These are phyloP conservation scores for Brenthis hecate DNA, from an alignment of 2,888 invertebrate genomes.

Conservation along the genomic window DNA sequence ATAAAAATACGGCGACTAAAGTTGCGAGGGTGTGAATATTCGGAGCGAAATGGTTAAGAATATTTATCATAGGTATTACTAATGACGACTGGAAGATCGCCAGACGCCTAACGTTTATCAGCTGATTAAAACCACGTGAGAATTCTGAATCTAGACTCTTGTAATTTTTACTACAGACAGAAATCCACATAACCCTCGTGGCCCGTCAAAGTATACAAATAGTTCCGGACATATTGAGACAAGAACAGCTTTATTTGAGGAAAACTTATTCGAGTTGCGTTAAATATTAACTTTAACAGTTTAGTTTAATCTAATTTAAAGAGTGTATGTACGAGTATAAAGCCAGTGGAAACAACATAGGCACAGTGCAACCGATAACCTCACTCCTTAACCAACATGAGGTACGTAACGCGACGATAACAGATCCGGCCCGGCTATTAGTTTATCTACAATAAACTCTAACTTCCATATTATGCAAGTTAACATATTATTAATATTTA, in stretches of 20 bases:
- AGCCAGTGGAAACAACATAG: slow-evolving; percentile 25
- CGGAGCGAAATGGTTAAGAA: slow-evolving; percentile 27
- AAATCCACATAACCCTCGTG: slow-evolving; percentile 9
- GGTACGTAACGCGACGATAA: slow-evolving; percentile 38
- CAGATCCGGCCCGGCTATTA: slow-evolving; percentile 29
- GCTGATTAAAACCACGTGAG: slow-evolving; percentile 62
- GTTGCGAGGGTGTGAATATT: slow-evolving; percentile 29
- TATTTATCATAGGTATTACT: slow-evolving; percentile 39
- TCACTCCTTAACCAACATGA: slow-evolving; percentile 33
- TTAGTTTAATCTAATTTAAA: slow-evolving; percentile 31
- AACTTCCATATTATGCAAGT: slow-evolving; percentile 26
- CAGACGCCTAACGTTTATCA: slow-evolving; percentile 53
- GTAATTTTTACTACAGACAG: slow-evolving; percentile 38
- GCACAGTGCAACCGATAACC: slow-evolving; percentile 37
- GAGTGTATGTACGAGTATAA: slow-evolving; percentile 28
- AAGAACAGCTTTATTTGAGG: slow-evolving; percentile 24
- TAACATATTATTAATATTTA: slow-evolving; percentile 28
- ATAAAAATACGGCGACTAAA: slow-evolving; percentile 1
- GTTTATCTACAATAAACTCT: slow-evolving; percentile 35
- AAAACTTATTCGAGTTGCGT: slow-evolving; percentile 18
- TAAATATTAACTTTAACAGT: no score
- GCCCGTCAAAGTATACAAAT: slow-evolving; percentile 21
- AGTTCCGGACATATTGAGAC: slow-evolving; percentile 14
- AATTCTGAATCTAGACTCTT: slow-evolving; percentile 36
- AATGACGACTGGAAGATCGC: slow-evolving; percentile 54